These are phyloP conservation scores for Seriola aureovittata DNA, from an alignment of 2,113 vertebrate species.

Conservation along the genomic window DNA sequence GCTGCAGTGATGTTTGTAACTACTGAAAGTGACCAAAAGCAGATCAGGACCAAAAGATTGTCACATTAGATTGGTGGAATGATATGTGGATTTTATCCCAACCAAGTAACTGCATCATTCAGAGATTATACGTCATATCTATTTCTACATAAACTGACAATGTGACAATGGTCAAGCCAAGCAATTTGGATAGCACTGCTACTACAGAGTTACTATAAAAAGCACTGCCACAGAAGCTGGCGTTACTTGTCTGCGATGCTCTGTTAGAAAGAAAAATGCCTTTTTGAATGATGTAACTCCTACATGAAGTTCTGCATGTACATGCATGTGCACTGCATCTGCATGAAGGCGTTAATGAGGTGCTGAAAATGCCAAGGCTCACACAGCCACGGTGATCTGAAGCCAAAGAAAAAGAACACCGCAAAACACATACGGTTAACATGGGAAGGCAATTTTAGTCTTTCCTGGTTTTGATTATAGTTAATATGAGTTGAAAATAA, in stretches of 20 bases:
- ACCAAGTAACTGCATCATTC: not conserved
- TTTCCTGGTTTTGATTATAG: constrained; percentile 62
- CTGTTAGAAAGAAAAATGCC: not conserved
- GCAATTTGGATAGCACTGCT: not conserved
- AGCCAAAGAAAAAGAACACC: constrained; percentile 53
- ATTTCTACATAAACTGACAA: not conserved
- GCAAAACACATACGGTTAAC: constrained; percentile 23
- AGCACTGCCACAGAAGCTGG: too few species aligned
- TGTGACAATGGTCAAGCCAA: not conserved
- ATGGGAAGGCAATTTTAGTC: constrained; percentile 12
- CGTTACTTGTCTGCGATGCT: not conserved
- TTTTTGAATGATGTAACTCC: constrained; percentile 12
- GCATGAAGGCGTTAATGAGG: constrained; percentile 55
- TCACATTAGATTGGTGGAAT: not conserved
- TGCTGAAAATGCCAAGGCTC: constrained; percentile 54
- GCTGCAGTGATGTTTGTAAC: not conserved
- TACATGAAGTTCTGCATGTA: constrained; percentile 6
- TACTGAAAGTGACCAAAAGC: not conserved
- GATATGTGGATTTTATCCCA: not conserved
- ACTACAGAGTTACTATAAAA: not conserved
- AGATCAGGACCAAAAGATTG: not conserved
- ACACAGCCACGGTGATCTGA: constrained; percentile 20
- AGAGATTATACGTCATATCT: not conserved
- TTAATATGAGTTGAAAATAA: constrained; percentile 62
- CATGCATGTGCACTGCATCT: constrained; percentile 32